Percentiles rank a stretch among this genome's conserved stretches.
Conservation (phyloP, 2,797 vertebrate species). For the Phataginus tricuspis region DNA sequence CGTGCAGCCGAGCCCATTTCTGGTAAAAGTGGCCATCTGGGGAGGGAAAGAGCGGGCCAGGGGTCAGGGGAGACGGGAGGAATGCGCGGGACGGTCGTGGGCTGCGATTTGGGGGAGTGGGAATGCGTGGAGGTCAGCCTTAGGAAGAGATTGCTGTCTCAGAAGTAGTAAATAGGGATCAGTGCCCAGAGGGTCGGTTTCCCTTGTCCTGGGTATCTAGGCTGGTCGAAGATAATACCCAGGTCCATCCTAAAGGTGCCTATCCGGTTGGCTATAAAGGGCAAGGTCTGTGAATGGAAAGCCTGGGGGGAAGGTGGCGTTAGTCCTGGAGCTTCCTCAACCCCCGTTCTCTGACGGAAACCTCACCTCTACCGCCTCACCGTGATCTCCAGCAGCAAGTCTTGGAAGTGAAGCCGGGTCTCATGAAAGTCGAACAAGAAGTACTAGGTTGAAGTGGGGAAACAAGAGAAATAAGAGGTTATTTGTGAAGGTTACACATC, state of each 20-base stretch:
- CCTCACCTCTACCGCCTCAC: slow-evolving; percentile 84
- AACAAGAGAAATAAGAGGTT: not conserved
- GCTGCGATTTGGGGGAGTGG: not conserved
- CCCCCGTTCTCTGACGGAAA: not conserved
- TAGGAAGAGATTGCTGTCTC: not conserved
- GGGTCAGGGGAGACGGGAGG: not conserved
- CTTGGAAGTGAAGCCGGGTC: slow-evolving; percentile 83
- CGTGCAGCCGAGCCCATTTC: slow-evolving; percentile 96
- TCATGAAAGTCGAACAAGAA: slow-evolving; percentile 96
- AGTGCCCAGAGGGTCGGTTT: not conserved
- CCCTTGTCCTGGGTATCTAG: slow-evolving; percentile 87
- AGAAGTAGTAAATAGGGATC: not conserved
- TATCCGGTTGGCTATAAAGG: slow-evolving; percentile 92
- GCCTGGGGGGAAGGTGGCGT: slow-evolving; percentile 86
- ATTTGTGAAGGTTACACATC: not conserved
- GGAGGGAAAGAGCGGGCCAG: not conserved
- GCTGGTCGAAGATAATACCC: slow-evolving; percentile 91
- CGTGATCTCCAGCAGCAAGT: slow-evolving; percentile 92
- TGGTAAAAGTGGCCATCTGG: slow-evolving; percentile 95
- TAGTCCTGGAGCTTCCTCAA: not conserved
- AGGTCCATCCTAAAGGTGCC: slow-evolving; percentile 96
- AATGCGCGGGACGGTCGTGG: not conserved
- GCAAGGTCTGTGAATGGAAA: slow-evolving; percentile 92
- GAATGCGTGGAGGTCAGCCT: not conserved
- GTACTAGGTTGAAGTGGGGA: slow-evolving; percentile 86